phyloP scores from a whole-genome alignment of 1,140 invertebrate species.

The Diplogasteroides magnus region DNA sequence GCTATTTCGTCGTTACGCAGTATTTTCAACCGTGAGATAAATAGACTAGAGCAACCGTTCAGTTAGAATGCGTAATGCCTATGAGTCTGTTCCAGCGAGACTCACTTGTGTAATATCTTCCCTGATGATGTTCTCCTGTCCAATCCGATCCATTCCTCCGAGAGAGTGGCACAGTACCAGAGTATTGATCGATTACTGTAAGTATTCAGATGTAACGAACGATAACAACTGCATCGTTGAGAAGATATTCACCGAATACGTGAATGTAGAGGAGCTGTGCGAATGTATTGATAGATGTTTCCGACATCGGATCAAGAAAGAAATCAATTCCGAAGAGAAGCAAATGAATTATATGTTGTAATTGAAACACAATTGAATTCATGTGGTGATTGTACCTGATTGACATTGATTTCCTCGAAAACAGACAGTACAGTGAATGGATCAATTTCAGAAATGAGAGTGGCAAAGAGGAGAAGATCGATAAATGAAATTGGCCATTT shows the following conservation, averaged over 20 bases:
- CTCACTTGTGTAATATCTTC: constrained; percentile 31
- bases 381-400: too few species aligned
- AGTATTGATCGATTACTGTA: not conserved
- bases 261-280: constrained; percentile 92
- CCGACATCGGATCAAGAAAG: too few species aligned
- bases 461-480: constrained; percentile 78
- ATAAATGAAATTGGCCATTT: constrained; percentile 22
- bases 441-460: constrained; percentile 92
- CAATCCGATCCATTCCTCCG: constrained; percentile 38
- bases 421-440: constrained; percentile 71
- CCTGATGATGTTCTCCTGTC: constrained; percentile 32
- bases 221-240: constrained; percentile 97
- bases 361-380: too few species aligned
- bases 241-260: constrained; percentile 93
- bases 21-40: too few species aligned
- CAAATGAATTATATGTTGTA: not conserved
- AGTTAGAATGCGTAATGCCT: not conserved
- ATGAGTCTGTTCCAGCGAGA: not conserved
- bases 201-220: constrained; percentile 60
- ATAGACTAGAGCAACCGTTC: too few species aligned
- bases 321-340: too few species aligned
- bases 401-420: constrained; percentile 43
- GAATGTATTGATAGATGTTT: too few species aligned
- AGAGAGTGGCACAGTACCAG: constrained; percentile 44
- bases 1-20: too few species aligned